Evolutionary conservation across 2,113 vertebrate genomes (phyloP), one percentile per base, ranked within the genome.

Genomic region (Thalassoma bifasciatum): DNA sequence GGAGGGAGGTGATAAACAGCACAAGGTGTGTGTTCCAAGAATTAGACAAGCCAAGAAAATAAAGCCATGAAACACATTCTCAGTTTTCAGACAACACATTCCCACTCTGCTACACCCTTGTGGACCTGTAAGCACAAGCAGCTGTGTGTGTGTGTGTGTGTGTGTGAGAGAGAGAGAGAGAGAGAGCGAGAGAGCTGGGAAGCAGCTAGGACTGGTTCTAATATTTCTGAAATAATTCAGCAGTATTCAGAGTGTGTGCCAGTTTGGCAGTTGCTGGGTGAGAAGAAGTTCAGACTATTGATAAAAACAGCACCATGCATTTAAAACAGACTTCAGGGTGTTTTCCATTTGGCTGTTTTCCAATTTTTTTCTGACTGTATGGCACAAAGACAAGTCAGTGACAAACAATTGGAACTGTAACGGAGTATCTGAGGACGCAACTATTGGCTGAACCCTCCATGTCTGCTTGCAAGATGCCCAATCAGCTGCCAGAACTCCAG

Each of bases 401-500:
- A 68, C 57, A 65, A 14, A 65, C 42, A n/a, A 22, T 1, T 30
- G 30, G 17, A 53, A 10, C 34, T 50, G 53, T 51, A 60, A 58
- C 13, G 57, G 47, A 58, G 24, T 24, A 58, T 77, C 47, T 14
- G 60, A 52, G 73, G 67, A 42, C 73, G 10, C 47, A 37, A 8
- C 76, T 82, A 90, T 86, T 92, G 88, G 90, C 65, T 79, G 69
- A 90, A 88, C 24, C 86, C 82, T 10, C 84, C 84, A 4, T 84
- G 86, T 70, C 88, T 78, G 81, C 78, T 86, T 0, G 90, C 90
- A 37, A 93, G 80, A 12, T 70, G 83, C 23, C 93, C 93, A 92
- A 94, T 92, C 75, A 91, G 87, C 71, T 92, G 72, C 92, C 90
- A 93, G 91, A 89, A 92, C 72, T 92, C 89, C 72, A 85, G 65